These are phyloP conservation scores for Acronicta alni DNA, from an alignment of 2,888 invertebrate species.

Conservation along the genomic window DNA sequence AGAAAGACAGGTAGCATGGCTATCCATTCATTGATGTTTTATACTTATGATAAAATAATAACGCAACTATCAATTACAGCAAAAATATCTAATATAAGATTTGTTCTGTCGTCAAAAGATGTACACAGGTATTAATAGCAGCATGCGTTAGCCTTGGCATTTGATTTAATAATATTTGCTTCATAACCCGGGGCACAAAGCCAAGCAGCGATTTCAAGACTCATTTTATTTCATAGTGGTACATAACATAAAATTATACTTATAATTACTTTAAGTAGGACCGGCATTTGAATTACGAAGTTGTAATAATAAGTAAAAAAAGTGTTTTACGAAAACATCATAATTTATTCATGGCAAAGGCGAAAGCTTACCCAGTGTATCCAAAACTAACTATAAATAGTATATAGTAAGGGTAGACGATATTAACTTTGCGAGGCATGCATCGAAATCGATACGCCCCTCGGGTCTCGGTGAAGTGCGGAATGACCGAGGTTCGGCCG, in stretches of 20 bases:
- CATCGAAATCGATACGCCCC: constrained; percentile 66
- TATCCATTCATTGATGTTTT: constrained; percentile 35
- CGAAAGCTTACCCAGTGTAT: constrained; percentile 6
- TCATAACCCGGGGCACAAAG: constrained; percentile 52
- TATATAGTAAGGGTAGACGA: constrained; percentile 7
- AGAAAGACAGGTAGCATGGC: constrained; percentile 57
- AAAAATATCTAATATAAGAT: constrained; percentile 2
- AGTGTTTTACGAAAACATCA: constrained; percentile 15
- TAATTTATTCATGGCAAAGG: constrained; percentile 16
- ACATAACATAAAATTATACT: constrained; percentile 1
- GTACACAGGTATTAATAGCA: constrained; percentile 52
- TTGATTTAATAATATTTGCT: constrained; percentile 53
- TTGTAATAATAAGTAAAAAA: too few relatives aligned
- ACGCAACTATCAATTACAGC: constrained; percentile 1
- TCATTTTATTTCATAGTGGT: constrained; percentile 19
- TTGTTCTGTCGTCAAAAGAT: constrained; percentile 34
- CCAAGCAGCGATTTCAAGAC: constrained; percentile 46
- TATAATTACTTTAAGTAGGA: constrained; percentile 15
- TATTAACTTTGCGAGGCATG: constrained; percentile 44
- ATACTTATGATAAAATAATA: constrained; percentile 2
- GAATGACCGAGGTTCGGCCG: constrained; percentile 44
- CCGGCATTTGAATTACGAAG: background rate
- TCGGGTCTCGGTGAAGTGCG: constrained; percentile 13
- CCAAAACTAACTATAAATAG: constrained; percentile 12
- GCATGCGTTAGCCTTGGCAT: constrained; percentile 60